Conservation (phyloP, 2,888 invertebrate genomes). For the Aplocera efformata region DNA sequence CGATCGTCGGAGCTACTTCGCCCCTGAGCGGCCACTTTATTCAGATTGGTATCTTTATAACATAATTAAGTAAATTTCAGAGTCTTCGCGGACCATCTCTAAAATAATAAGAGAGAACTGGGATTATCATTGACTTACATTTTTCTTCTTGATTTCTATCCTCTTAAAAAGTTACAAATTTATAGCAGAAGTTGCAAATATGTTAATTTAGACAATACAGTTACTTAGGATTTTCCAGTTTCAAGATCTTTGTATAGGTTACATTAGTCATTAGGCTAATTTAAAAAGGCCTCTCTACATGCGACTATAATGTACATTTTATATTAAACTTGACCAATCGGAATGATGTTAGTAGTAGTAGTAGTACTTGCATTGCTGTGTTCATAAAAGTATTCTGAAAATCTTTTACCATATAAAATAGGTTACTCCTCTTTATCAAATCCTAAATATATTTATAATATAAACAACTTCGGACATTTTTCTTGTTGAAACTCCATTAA, state of each 20-base stretch:
- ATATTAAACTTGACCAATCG: too few relatives aligned
- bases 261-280: too few relatives aligned
- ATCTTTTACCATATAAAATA: too few relatives aligned
- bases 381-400: too few relatives aligned
- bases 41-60: slow-evolving; percentile 65
- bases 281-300: too few relatives aligned
- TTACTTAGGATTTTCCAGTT: too few relatives aligned
- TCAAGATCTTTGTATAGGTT: too few relatives aligned
- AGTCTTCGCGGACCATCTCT: slow-evolving; percentile 54
- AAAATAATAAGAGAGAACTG: slow-evolving; percentile 61
- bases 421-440: slow-evolving; percentile 29
- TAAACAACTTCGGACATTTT: slow-evolving; percentile 23
- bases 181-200: too few relatives aligned
- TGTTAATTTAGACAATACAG: too few relatives aligned
- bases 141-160: slow-evolving; percentile 47
- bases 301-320: too few relatives aligned
- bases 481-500: slow-evolving; percentile 10
- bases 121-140: slow-evolving; percentile 60
- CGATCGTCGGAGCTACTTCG: slow-evolving; percentile 37
- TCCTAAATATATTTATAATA: slow-evolving; percentile 23
- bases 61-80: slow-evolving; percentile 69
- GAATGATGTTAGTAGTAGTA: too few relatives aligned
- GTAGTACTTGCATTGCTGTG: too few relatives aligned
- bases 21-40: slow-evolving; percentile 46
- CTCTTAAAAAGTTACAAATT: slow-evolving; percentile 11